Base-by-base conservation (phyloP, 2,888 invertebrate genomes). In the Scrobipalpa costella region DNA sequence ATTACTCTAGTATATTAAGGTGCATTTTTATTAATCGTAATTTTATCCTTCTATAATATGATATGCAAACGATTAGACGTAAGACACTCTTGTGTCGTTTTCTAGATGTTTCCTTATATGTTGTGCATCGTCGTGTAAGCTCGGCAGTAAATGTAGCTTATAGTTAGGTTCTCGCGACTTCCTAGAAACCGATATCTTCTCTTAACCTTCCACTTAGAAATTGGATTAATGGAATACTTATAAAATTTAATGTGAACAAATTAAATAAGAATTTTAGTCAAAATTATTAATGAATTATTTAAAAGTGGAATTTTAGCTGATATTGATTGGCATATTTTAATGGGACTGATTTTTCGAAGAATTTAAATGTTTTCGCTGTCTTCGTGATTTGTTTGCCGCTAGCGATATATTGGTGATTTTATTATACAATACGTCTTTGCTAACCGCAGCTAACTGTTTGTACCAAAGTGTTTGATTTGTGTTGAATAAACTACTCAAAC, bases 391-490 rank as follows among this genome's bases (percentile, higher is more conserved):
- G 80, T 85, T 87, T 80, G 84, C 83, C 71, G 86, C 83, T 83
- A 50, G 75, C 71, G 75, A 73, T 74, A 73, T 74, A 77, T 75
- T 74, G 72, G 76, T 80, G 73, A 71, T 79, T 73, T 73, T 74
- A 73, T 78, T 74, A 75, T 73, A 82, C 79, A 77, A 79, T 78
- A 78, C 73, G 73, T 82, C 78, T 81, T 80, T 78, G 86, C 86
- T 84, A 78, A 83, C 80, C 81, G 83, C 88, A 85, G 84, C 85
- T 85, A 88, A 89, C 85, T 83, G 83, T 89, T 87, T 90, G 90
- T 92, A 92, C 92, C 92, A 92, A 92, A 92, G 92, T 90, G 90
- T 91, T 92, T 89, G 89, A 90, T 87, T 90, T 92, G 90, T 91
- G 86, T 90, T 91, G 84, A 92, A 92, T 91, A 90, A 90, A 92